Base-by-base conservation (phyloP, 1,140 invertebrate species). In the Papilio xuthus region DNA sequence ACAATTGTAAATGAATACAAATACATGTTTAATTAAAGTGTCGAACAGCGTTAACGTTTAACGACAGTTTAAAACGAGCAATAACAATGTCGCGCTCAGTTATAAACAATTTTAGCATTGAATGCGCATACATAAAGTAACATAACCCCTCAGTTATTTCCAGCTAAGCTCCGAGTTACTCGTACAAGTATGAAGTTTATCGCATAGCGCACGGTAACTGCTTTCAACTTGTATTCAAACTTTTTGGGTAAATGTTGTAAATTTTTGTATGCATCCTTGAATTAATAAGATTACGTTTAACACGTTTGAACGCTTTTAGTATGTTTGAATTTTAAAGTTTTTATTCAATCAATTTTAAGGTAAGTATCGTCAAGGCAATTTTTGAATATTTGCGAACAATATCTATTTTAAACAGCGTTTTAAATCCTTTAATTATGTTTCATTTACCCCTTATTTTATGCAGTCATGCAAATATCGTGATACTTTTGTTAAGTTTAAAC, bases 141-240 rank as follows among this genome's bases (percentile, higher is more conserved):
- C 10, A 50, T 26, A 42, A 73, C n/a, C 20, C 44, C 72, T 56
- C 44, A 74, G 47, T 26, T 79, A 79, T 81, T 81, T 83, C 53
- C 79, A 32, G 47, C 72, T 74, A 74, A 74, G 28, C 72, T 74
- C 72, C 44, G 47, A 56, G 26, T 44, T 42, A 42, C 71, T 23
- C 20, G 41, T 44, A 37, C 32, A 37, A 37, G 7, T 37, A 44
- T 23, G 32, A 80, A 80, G 78, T 83, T 83, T 83, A 83, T 83
- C 77, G 75, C 75, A 77, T 77, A 63, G 47, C 47, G n/a, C 79
- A 72, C 71, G 67, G 69, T 77, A 44, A 80, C 23, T 20, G 41
- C 7, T 37, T 41, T 23, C 13, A 78, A 60, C 32, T 72, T 41
- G 60, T 63, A 63, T 4, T 63, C 60, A 13, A 63, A 63, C 23